Evolutionary conservation across 2,797 vertebrate genomes (phyloP), one percentile per base, ranked within the genome.

Genomic region (Macroramphosus scolopax): DNA sequence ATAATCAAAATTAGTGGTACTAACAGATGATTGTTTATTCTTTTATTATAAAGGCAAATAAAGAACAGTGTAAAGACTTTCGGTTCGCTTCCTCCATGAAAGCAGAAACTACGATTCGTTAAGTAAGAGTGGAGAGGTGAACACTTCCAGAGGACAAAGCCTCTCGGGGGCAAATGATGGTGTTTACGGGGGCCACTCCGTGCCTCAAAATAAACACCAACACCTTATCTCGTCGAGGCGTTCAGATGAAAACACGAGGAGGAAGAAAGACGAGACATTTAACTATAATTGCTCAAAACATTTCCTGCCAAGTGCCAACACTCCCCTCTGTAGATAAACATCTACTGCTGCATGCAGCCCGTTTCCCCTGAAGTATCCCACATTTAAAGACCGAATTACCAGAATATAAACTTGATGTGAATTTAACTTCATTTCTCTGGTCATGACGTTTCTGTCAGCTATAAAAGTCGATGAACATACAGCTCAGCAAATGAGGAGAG

Each of bases 131-230:
- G 20, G 6, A 22, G 20, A 3, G 20, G 20, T 22, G 20, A 9
- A 13, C 6, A 9, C 5, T 54, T 46, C 29, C 20, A 28, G 31
- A 42, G 39, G 69, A 80, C 32, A 60, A 65, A 78, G 63, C 44
- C 30, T 0, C 17, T 2, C n/a, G 48, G 29, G 59, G 49, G 39
- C 24, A 68, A 73, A 78, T 72, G 41, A 63, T 28, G 40, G 43
- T 12, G 57, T 61, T 83, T 74, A n/a, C n/a, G n/a, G n/a, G n/a
- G n/a, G n/a, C 70, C 62, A 66, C 67, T 76, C 61, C 51, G 49
- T 3, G 54, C 33, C 64, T 74, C 11, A 18, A 63, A 77, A 78
- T 74, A 81, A 79, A 73, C 74, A 69, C 45, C 62, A 64, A 81
- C 72, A 78, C 67, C 72, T 57, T 61, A 76, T 77, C 72, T 68